Evolutionary conservation across 2,888 invertebrate species (phyloP).

Genomic region (Lasioglossum leucozonium): DNA sequence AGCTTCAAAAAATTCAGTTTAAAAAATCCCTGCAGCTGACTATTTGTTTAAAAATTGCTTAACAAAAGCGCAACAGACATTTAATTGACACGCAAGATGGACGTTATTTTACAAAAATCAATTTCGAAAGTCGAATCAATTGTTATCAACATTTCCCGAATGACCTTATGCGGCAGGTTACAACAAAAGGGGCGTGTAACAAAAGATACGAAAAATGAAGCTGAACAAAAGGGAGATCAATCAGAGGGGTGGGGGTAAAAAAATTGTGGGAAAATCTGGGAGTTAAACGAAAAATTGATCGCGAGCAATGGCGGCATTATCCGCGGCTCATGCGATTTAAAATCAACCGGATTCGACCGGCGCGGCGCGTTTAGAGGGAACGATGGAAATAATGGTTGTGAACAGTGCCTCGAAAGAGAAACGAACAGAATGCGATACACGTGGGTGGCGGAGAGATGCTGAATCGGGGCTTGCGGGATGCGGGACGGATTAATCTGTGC

Average conservation of each 20-base stretch:
- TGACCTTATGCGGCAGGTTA: neutral
- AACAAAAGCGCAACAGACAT: neutral
- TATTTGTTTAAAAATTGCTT: neutral
- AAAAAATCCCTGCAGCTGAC: neutral
- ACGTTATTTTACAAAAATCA: too few relatives aligned
- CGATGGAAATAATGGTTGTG: slow-evolving; percentile 39
- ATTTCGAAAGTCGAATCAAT: neutral
- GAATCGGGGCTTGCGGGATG: slow-evolving; percentile 1
- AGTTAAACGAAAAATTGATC: slow-evolving; percentile 38
- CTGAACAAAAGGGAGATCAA: neutral
- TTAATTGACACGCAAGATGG: neutral
- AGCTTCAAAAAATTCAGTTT: neutral
- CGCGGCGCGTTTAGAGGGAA: slow-evolving; percentile 48
- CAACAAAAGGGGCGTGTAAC: neutral
- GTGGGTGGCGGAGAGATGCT: slow-evolving; percentile 36
- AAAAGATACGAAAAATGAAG: neutral
- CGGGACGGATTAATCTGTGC: slow-evolving; percentile 13
- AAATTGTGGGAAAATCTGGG: neutral
- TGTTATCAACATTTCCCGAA: neutral
- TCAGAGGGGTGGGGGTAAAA: neutral
- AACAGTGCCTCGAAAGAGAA: slow-evolving; percentile 38
- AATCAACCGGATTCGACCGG: slow-evolving; percentile 22
- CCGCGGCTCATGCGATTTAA: slow-evolving; percentile 9
- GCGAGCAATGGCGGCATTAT: neutral
- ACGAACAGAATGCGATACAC: slow-evolving; percentile 41